Conservation (phyloP, 64 coral and sea anemone genomes). For the Stichodactyla helianthus region DNA sequence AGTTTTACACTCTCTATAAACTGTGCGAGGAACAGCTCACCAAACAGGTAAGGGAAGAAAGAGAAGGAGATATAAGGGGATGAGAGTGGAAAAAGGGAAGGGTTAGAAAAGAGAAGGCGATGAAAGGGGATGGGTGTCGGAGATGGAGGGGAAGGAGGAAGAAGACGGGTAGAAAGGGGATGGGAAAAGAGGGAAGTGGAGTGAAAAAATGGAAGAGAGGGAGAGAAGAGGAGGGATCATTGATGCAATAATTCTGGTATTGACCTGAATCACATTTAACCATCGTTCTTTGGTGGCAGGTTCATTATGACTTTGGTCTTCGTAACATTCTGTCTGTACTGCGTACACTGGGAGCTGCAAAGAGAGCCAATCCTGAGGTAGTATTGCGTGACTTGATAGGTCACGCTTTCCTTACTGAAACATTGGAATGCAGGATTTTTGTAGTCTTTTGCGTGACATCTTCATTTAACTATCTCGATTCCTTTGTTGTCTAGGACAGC, state of each 20-base stretch:
- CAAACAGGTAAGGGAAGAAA: constrained; percentile 69
- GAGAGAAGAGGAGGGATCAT: too few relatives aligned
- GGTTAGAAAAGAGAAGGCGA: background rate
- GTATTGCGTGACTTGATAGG: constrained; percentile 57
- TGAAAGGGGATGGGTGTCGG: too few relatives aligned
- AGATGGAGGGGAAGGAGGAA: too few relatives aligned
- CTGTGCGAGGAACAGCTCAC: constrained; percentile 97
- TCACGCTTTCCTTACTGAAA: background rate
- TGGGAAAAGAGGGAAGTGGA: too few relatives aligned
- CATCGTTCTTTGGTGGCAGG: constrained; percentile 28
- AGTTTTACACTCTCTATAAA: constrained; percentile 97
- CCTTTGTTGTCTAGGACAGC: constrained; percentile 50
- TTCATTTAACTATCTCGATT: too few relatives aligned
- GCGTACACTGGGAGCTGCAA: constrained; percentile 68
- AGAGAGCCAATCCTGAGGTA: constrained; percentile 88
- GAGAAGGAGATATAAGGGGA: background rate
- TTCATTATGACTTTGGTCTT: constrained; percentile 92
- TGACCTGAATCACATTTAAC: background rate
- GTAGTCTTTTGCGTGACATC: background rate
- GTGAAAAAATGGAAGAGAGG: too few relatives aligned
- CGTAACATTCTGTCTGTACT: constrained; percentile 88
- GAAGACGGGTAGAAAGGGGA: too few relatives aligned
- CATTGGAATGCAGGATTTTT: background rate
- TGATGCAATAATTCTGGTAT: too few relatives aligned
- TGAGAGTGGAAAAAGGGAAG: background rate